These are phyloP conservation scores for Brachionichthys hirsutus DNA, from an alignment of 2,113 vertebrate species.

Conservation along the genomic window DNA sequence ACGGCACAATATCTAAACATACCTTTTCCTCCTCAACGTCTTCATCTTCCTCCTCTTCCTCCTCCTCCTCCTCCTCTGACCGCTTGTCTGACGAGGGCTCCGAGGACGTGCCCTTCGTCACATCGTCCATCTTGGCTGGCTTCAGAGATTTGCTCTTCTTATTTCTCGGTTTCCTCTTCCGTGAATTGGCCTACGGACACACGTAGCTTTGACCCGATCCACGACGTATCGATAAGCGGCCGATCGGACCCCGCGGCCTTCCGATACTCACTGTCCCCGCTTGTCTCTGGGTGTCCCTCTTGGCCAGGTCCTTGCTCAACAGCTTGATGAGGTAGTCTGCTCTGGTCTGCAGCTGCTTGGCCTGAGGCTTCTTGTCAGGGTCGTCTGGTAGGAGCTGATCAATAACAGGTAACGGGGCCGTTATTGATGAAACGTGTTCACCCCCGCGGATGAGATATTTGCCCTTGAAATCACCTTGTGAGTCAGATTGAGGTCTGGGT, in stretches of 20 bases:
- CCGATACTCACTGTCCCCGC: constrained; percentile 83
- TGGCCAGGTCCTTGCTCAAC: constrained; percentile 93
- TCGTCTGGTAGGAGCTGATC: constrained; percentile 95
- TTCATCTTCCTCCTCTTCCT: constrained; percentile 87
- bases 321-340: constrained; percentile 99
- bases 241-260: no score
- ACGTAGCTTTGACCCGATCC: not conserved
- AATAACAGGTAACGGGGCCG: constrained; percentile 11
- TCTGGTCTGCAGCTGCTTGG: constrained; percentile 96
- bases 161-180: constrained; percentile 87
- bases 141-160: constrained; percentile 90
- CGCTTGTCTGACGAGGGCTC: constrained; percentile 86
- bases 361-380: constrained; percentile 98
- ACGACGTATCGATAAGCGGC: no score
- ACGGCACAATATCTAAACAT: not conserved
- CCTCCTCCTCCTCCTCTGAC: constrained; percentile 88
- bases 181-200: constrained; percentile 83
- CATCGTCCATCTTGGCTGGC: constrained; percentile 85
- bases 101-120: constrained; percentile 90
- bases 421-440: no score
- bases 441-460: not conserved
- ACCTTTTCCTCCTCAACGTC: constrained; percentile 79
- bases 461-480: constrained; percentile 83
- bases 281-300: constrained; percentile 91
- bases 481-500: constrained; percentile 97